phyloP scores from a whole-genome alignment of 2,888 invertebrate genomes.

The Stenodema calcarata region DNA sequence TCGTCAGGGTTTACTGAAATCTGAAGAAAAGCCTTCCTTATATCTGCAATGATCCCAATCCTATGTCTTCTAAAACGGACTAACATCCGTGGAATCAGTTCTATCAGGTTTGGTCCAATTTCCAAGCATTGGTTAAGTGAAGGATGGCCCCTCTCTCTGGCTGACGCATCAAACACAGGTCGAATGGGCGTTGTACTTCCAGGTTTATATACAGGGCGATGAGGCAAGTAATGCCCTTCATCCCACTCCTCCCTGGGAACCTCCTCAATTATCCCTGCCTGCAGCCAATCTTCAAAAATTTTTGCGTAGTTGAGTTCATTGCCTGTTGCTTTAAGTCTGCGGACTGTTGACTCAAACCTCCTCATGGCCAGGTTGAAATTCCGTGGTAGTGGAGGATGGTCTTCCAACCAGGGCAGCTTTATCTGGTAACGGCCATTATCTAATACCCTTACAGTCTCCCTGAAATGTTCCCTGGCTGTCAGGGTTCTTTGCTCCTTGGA shows the following conservation, averaged over 20 bases:
- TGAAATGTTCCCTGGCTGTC: constrained; percentile 44
- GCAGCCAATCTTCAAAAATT: constrained; percentile 58
- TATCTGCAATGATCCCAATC: too few species aligned
- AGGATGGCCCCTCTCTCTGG: too few species aligned
- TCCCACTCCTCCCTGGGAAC: constrained; percentile 53
- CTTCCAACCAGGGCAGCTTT: constrained; percentile 59
- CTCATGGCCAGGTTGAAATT: constrained; percentile 57
- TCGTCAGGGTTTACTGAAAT: too few species aligned
- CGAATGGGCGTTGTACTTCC: too few species aligned
- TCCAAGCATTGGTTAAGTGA: too few species aligned
- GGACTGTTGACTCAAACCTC: constrained; percentile 56
- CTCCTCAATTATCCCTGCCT: constrained; percentile 57
- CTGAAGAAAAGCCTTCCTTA: too few species aligned
- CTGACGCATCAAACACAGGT: too few species aligned
- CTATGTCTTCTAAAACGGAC: too few species aligned
- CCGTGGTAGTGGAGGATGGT: constrained; percentile 58
- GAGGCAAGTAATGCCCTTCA: constrained; percentile 28
- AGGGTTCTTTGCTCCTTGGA: constrained; percentile 14
- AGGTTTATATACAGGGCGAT: too few species aligned
- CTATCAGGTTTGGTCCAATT: too few species aligned
- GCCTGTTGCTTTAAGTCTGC: constrained; percentile 55
- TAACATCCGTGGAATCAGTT: too few species aligned
- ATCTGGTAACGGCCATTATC: constrained; percentile 59
- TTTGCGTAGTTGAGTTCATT: constrained; percentile 56
- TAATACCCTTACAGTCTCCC: constrained; percentile 57